Evolutionary conservation across 2,888 invertebrate genomes (phyloP), one percentile per base, ranked within the genome.

Genomic region (Piscicola geometra): DNA sequence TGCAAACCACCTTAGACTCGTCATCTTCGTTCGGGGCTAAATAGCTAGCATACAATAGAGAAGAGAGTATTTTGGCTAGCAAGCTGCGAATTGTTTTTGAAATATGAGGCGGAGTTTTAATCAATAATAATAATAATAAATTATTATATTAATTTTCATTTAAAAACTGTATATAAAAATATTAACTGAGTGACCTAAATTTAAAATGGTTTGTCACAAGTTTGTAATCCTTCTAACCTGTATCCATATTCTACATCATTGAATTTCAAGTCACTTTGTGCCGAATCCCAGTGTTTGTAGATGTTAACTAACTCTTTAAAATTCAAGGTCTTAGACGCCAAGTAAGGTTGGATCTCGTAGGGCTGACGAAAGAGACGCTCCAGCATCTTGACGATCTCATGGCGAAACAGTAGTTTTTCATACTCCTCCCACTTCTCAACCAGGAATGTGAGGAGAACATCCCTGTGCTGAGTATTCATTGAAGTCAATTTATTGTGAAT

Each of bases 361-460:
- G 67, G 67, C 32, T 67, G 32, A n/a, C 35, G 3, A 9, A 67
- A 15, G 21, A 67, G 35, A 3, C 12, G 18, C 33, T 67, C 32
- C 9, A 67, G 33, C 18, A 33, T 33, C 35, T 67, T 67, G 33
- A 67, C 35, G 3, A 67, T 67, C 28, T 67, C 67, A 67, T 32
- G 12, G 28, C 35, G 28, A 32, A 9, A 33, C 33, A 67, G 28
- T 9, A 35, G 3, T 15, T n/a, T 18, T 32, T 35, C 67, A 32
- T 33, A 30, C 32, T 67, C 67, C 2, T 2, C 9, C 67, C 67
- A 67, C 30, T 25, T 32, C 67, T 35, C 67, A 32, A n/a, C 18
- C 67, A 67, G 28, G 32, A 67, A 67, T 3, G 15, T 9, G 5
- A 67, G 18, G 3, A 67, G 5, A 18, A 30, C 21, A 21, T 15